Evolutionary conservation across 1,140 invertebrate genomes (phyloP), one percentile per base, ranked within the genome.

Genomic region (Piezodorus guildinii): DNA sequence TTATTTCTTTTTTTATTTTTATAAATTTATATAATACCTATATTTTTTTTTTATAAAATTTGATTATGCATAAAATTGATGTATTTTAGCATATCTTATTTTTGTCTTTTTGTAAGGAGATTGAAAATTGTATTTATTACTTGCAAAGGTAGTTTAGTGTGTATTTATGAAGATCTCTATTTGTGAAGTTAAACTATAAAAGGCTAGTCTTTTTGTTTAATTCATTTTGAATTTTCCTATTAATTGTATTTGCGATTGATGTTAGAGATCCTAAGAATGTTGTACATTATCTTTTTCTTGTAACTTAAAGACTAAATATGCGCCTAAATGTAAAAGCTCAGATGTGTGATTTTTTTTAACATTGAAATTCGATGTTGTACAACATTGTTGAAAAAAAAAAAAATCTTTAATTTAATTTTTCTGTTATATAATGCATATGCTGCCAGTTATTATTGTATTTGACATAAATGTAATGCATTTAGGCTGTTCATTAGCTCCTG

Each of bases 181-280:
- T 56, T 56, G 19, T 56, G 17, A 25, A 56, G 23, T 23, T 23
- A 56, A 56, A 56, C 15, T 19, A n/a, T 56, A 15, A 25, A 56
- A 56, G 52, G 23, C 52, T 56, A 56, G 52, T 56, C 52, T 19
- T 56, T 56, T 23, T 56, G 17, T 23, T 56, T 56, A 23, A 21
- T 56, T 56, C 10, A 23, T 56, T 25, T 9, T 56, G 15, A 21
- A 3, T 56, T 56, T 25, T 56, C 14, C 15, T 23, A 25, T 25
- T 56, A 39, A 39, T 39, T 39, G 34, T 56, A 21, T 23, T 56
- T 16, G 15, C 23, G 17, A 25, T 56, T 23, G 27, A 56, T 56
- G 46, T 49, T 56, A 56, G 52, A 56, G 52, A 56, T 56, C 52
- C 34, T 23, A 56, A 56, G 52, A 56, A 56, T 56, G 52, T 56